These are phyloP conservation scores for Nanorana parkeri DNA, from an alignment of 2,113 vertebrate genomes.

Conservation along the genomic window DNA sequence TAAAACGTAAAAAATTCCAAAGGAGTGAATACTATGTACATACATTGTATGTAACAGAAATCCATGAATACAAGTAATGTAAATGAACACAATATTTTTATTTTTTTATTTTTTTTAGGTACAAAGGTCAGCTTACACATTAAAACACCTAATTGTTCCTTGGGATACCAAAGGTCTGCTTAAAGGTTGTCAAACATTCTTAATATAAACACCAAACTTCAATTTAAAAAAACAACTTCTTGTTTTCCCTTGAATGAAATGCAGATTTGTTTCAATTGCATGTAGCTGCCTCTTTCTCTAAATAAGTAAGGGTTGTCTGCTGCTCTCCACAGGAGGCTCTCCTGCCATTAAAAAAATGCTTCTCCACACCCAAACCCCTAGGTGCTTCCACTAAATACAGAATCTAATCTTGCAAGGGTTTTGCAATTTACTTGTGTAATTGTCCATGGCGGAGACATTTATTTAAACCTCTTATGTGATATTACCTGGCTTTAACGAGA, in stretches of 20 bases:
- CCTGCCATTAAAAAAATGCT: conserved; percentile 57
- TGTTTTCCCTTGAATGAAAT: not conserved
- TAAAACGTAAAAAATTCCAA: too few relatives aligned
- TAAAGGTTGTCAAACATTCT: not conserved
- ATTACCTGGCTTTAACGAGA: conserved; percentile 71
- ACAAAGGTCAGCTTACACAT: too few relatives aligned
- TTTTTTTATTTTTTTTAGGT: too few relatives aligned
- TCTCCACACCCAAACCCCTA: conserved; percentile 64
- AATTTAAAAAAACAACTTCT: not conserved
- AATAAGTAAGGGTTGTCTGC: conserved; percentile 59
- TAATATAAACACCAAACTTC: not conserved
- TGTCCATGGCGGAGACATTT: conserved; percentile 75
- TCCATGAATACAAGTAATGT: too few relatives aligned
- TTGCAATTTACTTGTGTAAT: conserved; percentile 75
- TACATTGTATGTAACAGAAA: too few relatives aligned
- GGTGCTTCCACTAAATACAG: conserved; percentile 68
- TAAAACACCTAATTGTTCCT: not conserved
- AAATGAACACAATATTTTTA: too few relatives aligned
- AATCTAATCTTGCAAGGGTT: conserved; percentile 70
- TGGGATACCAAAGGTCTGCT: not conserved
- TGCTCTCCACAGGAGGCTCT: conserved; percentile 53
- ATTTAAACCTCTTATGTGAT: conserved; percentile 68
- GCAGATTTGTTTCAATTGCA: not conserved
- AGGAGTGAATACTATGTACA: too few relatives aligned
- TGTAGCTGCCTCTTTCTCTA: conserved; percentile 56